Conservation (phyloP, 2,797 vertebrate genomes). For the Liparis tanakae region DNA sequence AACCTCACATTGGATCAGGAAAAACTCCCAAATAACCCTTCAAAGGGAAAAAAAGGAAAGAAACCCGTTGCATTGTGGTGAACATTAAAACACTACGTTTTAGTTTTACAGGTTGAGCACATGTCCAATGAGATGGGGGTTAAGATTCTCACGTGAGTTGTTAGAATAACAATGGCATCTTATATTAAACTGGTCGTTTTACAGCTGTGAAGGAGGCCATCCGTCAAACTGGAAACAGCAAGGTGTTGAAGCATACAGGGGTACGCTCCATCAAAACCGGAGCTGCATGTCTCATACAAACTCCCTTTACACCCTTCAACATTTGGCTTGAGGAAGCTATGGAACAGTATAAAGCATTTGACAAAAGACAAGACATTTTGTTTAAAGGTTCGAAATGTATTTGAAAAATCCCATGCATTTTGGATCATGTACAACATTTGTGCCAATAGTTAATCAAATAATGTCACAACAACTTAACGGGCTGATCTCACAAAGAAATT, state of each 20-base stretch:
- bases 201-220: neutral
- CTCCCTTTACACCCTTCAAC: neutral
- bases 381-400: slow-evolving; percentile 66
- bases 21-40: too few relatives aligned
- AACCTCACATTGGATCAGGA: too few relatives aligned
- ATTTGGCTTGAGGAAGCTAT: neutral
- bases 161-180: neutral
- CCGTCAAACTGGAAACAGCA: neutral
- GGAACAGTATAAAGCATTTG: neutral
- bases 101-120: neutral
- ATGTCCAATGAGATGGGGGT: neutral
- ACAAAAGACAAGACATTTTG: slow-evolving; percentile 30
- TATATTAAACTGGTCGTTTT: neutral
- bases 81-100: too few relatives aligned
- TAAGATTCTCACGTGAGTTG: neutral
- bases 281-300: too few relatives aligned
- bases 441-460: slow-evolving; percentile 45
- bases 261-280: neutral
- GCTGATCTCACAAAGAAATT: slow-evolving; percentile 44
- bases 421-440: slow-evolving; percentile 44
- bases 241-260: too few relatives aligned
- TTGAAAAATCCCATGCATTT: slow-evolving; percentile 66
- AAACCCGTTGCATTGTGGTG: too few relatives aligned
- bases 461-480: slow-evolving; percentile 56
- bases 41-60: too few relatives aligned